Evolutionary conservation across 2,113 vertebrate genomes (phyloP).

Genomic region (Embiotoca jacksoni): DNA sequence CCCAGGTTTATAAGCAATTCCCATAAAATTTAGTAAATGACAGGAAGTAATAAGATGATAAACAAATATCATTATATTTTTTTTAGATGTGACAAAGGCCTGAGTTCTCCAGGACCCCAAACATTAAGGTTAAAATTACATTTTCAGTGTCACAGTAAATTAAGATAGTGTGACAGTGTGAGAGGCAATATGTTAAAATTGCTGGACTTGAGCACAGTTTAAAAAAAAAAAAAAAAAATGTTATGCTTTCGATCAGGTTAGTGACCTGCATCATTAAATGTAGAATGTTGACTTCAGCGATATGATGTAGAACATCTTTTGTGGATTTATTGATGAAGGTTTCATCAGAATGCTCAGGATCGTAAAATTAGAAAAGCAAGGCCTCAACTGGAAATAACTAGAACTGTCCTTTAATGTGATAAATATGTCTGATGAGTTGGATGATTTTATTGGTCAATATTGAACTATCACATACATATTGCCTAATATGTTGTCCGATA

Average conservation of each 20-base stretch:
- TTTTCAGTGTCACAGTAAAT: not conserved
- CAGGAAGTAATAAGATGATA: not conserved
- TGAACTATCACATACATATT: no score
- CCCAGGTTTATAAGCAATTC: no score
- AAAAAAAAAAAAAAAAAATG: not conserved
- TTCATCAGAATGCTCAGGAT: not conserved
- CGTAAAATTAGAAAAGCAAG: not conserved
- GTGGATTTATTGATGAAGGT: not conserved
- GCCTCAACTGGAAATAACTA: not conserved
- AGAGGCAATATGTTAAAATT: not conserved
- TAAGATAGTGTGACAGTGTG: not conserved
- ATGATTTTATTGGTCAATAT: no score
- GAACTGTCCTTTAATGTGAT: not conserved
- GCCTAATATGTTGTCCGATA: no score
- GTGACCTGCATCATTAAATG: no score
- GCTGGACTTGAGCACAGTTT: not conserved
- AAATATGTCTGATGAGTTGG: not conserved
- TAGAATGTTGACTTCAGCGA: no score
- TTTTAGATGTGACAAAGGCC: not conserved
- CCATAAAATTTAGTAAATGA: not conserved
- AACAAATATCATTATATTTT: not conserved
- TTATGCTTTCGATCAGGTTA: no score
- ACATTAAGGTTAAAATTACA: constrained; percentile 3
- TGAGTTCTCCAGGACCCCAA: not conserved
- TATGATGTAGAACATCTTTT: not conserved